phyloP scores from a whole-genome alignment of 2,797 vertebrate species.

The Emydoidea blandingii region DNA sequence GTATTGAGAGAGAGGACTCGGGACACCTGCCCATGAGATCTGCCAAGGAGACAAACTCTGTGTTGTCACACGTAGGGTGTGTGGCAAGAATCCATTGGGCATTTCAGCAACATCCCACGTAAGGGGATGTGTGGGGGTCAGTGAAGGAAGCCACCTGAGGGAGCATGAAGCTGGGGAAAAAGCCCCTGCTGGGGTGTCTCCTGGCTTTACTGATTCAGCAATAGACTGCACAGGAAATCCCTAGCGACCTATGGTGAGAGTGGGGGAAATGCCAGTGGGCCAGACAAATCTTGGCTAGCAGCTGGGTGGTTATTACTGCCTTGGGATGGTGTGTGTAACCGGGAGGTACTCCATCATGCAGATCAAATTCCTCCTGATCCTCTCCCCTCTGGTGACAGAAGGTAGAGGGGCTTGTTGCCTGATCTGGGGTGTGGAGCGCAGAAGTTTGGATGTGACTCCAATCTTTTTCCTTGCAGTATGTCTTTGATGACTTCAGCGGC shows the following conservation, averaged over 20 bases:
- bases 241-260: not conserved
- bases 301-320: not conserved
- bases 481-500: slow-evolving; percentile 91
- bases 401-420: not conserved
- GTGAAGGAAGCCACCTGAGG: not conserved
- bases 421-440: not conserved
- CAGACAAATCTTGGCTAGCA: no score
- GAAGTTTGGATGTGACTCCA: not conserved
- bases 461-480: slow-evolving; percentile 75
- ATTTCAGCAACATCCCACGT: not conserved
- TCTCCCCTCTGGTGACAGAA: accelerated
- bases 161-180: not conserved
- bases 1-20: not conserved
- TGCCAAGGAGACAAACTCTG: not conserved
- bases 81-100: not conserved
- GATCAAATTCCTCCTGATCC: not conserved
- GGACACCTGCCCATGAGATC: not conserved
- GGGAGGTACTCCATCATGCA: accelerated
- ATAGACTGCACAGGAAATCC: not conserved
- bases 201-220: not conserved
- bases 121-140: not conserved
- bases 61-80: not conserved
- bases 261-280: no score
- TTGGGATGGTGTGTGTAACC: not conserved
- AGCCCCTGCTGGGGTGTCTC: not conserved